Conservation (phyloP, 2,888 invertebrate genomes). For the Trichacis sp. region DNA sequence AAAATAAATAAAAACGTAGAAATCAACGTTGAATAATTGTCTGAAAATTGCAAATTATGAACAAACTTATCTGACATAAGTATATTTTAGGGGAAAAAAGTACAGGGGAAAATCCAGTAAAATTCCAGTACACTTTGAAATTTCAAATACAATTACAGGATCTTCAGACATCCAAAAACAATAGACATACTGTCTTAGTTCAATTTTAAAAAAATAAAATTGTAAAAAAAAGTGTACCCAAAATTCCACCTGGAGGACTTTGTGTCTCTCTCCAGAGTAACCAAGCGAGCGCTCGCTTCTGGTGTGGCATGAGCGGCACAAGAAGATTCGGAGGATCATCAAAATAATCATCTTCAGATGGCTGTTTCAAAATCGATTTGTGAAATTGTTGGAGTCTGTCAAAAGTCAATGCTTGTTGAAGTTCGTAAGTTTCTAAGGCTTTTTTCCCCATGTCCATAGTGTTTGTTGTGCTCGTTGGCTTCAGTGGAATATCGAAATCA, state of each 20-base stretch:
- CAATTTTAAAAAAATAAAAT: not conserved
- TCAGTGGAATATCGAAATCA: not conserved
- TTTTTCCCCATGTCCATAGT: conserved; percentile 49
- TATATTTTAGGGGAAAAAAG: too few relatives aligned
- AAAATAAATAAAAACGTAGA: too few relatives aligned
- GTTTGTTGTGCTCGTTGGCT: conserved; percentile 20
- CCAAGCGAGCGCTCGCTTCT: conserved; percentile 89
- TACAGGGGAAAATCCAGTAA: too few relatives aligned
- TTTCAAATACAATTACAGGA: too few relatives aligned
- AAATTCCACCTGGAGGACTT: conserved; percentile 86
- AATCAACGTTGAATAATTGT: too few relatives aligned
- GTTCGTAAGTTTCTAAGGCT: conserved; percentile 78
- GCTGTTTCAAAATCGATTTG: conserved; percentile 77
- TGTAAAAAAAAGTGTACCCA: too few relatives aligned
- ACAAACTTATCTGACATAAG: too few relatives aligned
- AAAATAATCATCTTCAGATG: conserved; percentile 73
- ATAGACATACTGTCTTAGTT: not conserved
- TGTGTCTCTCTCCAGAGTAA: conserved; percentile 90
- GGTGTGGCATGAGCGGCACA: conserved; percentile 83
- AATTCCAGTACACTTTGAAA: too few relatives aligned
- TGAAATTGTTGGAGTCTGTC: conserved; percentile 81
- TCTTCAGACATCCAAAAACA: too few relatives aligned
- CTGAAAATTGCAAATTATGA: too few relatives aligned
- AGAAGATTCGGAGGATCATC: conserved; percentile 75
- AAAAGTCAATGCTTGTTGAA: conserved; percentile 77